Conservation (phyloP, 2,797 vertebrate genomes). For the Todus mexicanus region DNA sequence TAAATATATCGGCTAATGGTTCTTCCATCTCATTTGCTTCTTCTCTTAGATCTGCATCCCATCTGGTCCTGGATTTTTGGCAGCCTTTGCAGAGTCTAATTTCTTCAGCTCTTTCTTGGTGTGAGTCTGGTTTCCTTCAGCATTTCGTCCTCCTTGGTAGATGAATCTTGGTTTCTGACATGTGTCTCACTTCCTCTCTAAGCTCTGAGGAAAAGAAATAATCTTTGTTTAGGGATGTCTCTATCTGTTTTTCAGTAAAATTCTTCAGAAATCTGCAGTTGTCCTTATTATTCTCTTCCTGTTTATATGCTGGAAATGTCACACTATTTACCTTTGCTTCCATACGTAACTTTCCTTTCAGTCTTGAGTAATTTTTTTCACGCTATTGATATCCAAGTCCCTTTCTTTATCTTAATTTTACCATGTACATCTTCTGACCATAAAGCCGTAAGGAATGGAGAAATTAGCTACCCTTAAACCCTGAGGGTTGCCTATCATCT, state of each 20-base stretch:
- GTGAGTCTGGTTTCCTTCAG: not conserved
- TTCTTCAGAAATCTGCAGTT: not conserved
- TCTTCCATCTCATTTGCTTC: not conserved
- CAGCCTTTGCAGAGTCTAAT: not conserved
- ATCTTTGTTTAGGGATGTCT: not conserved
- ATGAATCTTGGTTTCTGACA: not conserved
- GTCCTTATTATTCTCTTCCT: not conserved
- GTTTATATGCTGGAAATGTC: not conserved
- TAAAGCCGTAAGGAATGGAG: not conserved
- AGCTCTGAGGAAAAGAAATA: not conserved
- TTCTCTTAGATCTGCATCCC: constrained; percentile 14
- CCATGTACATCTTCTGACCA: not conserved
- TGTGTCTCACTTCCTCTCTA: not conserved
- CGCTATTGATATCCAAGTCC: not conserved
- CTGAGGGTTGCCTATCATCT: not conserved
- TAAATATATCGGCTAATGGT: constrained; percentile 11
- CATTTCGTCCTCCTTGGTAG: not conserved
- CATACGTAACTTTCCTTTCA: not conserved
- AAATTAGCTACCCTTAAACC: not conserved
- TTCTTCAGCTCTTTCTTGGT: not conserved
- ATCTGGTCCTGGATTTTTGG: constrained; percentile 27
- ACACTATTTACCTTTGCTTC: not conserved
- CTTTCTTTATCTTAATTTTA: not conserved
- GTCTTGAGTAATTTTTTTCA: not conserved
- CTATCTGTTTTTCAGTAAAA: not conserved